A percentile compares a stretch with the other conserved stretches of the same genome.
Conservation (phyloP, 2,113 vertebrate genomes). For the Antigone vipio region DNA sequence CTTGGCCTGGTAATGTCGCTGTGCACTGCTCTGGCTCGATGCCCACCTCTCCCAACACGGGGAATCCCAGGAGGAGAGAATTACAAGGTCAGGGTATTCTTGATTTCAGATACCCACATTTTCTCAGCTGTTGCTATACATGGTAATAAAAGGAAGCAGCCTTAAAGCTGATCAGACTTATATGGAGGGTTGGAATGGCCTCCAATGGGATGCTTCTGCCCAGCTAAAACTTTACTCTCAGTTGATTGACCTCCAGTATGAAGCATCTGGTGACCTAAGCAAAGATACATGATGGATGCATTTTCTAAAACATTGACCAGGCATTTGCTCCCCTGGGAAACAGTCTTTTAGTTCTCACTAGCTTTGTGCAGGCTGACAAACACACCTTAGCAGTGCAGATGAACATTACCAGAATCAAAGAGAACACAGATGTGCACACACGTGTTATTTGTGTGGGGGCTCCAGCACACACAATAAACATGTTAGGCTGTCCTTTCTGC, state of each 20-base stretch:
- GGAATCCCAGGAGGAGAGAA: background rate
- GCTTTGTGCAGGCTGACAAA: background rate
- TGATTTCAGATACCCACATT: background rate
- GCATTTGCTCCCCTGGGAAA: background rate
- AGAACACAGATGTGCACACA: background rate
- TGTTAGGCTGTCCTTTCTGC: background rate
- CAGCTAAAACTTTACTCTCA: background rate
- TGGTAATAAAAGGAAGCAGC: background rate
- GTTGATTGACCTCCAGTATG: background rate
- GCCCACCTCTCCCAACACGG: accelerated
- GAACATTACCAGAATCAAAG: background rate
- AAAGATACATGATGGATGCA: accelerated
- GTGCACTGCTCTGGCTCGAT: background rate
- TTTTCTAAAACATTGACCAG: background rate
- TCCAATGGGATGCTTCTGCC: background rate
- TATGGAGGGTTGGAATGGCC: background rate
- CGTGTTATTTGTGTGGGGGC: background rate
- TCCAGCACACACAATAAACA: background rate
- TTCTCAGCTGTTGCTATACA: background rate
- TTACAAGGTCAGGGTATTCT: accelerated
- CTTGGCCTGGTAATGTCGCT: background rate
- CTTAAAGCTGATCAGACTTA: background rate
- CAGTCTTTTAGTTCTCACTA: background rate
- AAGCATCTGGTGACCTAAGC: background rate
- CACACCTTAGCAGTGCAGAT: background rate